Base-by-base conservation (phyloP, 2,113 vertebrate species). In the Gadus chalcogrammus region DNA sequence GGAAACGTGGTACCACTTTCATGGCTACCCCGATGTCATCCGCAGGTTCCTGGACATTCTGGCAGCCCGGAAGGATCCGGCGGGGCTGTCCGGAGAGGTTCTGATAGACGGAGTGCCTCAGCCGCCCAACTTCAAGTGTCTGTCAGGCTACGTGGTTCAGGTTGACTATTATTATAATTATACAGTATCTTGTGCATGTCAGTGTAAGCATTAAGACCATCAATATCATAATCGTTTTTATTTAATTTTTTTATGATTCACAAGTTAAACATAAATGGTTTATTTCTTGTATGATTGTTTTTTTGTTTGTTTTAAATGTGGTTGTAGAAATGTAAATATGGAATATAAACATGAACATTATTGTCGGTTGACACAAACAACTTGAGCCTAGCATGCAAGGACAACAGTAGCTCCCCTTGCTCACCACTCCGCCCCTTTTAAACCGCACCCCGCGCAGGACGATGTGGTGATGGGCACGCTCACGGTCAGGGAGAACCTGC, bases 381-480 rank as follows among this genome's bases (percentile, higher is more conserved):
- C 31, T 35, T 35, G 6, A 35, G 31, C 31, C 31, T 35, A 35
- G 31, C 31, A 35, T 35, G 24, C 24, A 24, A 35, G 6, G 6
- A 4, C 31, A 35, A 35, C 4, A 35, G 31, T 35, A 35, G 4
- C 31, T 35, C 6, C 4, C 42, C 42, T 9, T 48, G 58, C 22
- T 73, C 0, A 65, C 66, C 13, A 0, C 11, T 42, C 67, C 67
- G 63, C 70, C 67, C 65, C 52, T 8, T 8, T n/a, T 18, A 4
- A 15, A 58, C 18, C 15, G 18, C 27, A 15, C 2, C 68, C 20
- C 61, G 5, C 61, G 7, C 61, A 99, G 94, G 97, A 98, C 61
- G 96, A 98, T 65, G 91, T 97, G 4, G 94, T 98, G 72, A 97
- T 98, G 97, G 96, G 95, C 17, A 97, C 95, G 0, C 83, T 99